Evolutionary conservation across 2,113 vertebrate species (phyloP).

Genomic region (Archocentrus centrarchus): DNA sequence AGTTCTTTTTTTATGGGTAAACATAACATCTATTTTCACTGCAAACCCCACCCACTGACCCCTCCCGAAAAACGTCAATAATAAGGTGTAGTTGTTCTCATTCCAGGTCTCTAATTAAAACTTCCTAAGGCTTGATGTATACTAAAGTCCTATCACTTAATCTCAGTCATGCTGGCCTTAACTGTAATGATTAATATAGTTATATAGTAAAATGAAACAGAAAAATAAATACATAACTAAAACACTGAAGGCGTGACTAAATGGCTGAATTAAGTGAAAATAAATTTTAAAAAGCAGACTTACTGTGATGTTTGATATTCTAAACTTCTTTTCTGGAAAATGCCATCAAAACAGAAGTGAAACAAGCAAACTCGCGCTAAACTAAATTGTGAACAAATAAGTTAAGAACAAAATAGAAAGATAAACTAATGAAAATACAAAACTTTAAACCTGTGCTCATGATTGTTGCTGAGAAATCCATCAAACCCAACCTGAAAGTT

Average conservation of each 20-base stretch:
- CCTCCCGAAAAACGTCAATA: background rate
- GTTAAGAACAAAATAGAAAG: background rate
- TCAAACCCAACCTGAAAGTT: background rate
- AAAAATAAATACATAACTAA: background rate
- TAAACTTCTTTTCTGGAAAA: background rate
- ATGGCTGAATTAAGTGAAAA: too few species aligned
- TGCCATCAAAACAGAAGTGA: background rate
- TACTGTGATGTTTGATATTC: background rate
- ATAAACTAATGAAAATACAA: background rate
- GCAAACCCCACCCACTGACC: background rate
- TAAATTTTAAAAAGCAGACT: too few species aligned
- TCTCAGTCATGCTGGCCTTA: background rate
- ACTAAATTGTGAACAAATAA: background rate
- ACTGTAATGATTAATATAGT: background rate
- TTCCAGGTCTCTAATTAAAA: too few species aligned
- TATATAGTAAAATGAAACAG: background rate
- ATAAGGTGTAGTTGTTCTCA: background rate
- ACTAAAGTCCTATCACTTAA: background rate
- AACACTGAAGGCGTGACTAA: too few species aligned
- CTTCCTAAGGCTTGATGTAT: too few species aligned
- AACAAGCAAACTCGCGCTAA: background rate
- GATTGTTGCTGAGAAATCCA: background rate
- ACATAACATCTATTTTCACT: background rate
- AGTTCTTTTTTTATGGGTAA: background rate
- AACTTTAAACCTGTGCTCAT: background rate